phyloP scores from a whole-genome alignment of 2,113 vertebrate species.

The Suncus etruscus region DNA sequence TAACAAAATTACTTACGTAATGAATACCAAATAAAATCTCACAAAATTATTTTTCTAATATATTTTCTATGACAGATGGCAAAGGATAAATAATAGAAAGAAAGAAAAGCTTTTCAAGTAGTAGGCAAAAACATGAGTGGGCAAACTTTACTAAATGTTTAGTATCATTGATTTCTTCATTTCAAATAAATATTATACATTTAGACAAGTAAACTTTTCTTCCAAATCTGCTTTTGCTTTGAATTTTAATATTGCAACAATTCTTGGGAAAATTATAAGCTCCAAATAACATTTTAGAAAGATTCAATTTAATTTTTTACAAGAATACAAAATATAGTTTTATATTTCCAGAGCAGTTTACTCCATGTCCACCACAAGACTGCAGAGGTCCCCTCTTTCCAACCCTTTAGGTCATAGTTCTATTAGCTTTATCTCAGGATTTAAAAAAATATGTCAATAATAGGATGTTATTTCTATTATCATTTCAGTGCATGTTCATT shows the following conservation, averaged over 20 bases:
- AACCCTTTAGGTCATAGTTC: too few species aligned
- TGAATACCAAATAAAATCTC: too few species aligned
- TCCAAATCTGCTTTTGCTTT: slow-evolving; percentile 7
- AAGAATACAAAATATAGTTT: too few species aligned
- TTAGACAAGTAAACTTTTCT: slow-evolving; percentile 1
- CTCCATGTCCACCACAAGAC: too few species aligned
- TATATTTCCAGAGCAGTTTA: too few species aligned
- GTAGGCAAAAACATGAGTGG: background rate
- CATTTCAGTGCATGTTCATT: background rate
- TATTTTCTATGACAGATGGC: background rate
- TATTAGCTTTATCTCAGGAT: too few species aligned
- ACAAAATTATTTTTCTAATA: background rate
- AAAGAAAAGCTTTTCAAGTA: background rate
- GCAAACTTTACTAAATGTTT: background rate
- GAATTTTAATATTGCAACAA: background rate
- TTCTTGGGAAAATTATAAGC: background rate
- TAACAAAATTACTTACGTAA: background rate
- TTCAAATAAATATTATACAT: background rate
- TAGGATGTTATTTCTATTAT: slow-evolving; percentile 37
- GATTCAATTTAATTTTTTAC: too few species aligned
- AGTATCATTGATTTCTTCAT: background rate
- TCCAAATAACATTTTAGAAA: background rate
- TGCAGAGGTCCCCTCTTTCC: too few species aligned
- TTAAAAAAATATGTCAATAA: background rate
- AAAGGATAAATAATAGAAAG: background rate